phyloP scores from a whole-genome alignment of 2,797 vertebrate species.

The Sebastes oblongus region DNA sequence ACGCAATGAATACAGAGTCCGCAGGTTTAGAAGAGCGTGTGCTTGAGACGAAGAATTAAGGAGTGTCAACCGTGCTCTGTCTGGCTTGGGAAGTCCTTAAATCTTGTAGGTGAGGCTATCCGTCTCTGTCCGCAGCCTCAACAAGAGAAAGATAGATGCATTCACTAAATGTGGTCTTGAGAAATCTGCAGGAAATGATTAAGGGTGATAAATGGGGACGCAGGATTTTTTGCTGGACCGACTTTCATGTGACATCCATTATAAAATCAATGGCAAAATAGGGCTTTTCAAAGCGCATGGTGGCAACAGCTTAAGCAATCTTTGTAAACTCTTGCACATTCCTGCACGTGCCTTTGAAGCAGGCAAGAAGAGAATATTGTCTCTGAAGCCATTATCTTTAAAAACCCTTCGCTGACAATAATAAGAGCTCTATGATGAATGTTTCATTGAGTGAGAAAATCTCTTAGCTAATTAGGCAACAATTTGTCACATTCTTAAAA shows the following conservation, averaged over 20 bases:
- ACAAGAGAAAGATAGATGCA: constrained; percentile 78
- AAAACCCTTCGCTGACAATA: constrained; percentile 15
- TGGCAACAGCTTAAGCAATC: constrained; percentile 21
- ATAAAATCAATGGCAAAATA: constrained; percentile 55
- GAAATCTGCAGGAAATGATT: constrained; percentile 85
- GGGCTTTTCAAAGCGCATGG: constrained; percentile 24
- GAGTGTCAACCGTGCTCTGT: constrained; percentile 65
- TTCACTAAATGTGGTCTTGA: constrained; percentile 83
- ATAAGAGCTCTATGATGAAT: constrained; percentile 46
- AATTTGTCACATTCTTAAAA: constrained; percentile 50
- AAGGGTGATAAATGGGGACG: constrained; percentile 81
- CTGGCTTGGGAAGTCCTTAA: constrained; percentile 75
- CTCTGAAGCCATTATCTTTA: constrained; percentile 43
- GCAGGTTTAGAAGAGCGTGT: constrained; percentile 1
- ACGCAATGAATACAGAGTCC: neutral
- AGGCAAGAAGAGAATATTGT: neutral
- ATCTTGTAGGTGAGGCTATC: constrained; percentile 69
- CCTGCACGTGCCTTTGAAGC: constrained; percentile 13
- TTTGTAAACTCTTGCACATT: constrained; percentile 1
- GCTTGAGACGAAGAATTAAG: constrained; percentile 66
- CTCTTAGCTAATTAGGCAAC: constrained; percentile 35
- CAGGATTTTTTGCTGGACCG: constrained; percentile 49
- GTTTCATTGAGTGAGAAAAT: constrained; percentile 37
- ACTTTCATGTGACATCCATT: constrained; percentile 73
- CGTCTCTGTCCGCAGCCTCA: constrained; percentile 73